Evolutionary conservation across 2,113 vertebrate genomes (phyloP), one percentile per base, ranked within the genome.

Genomic region (Rhinogobius similis): DNA sequence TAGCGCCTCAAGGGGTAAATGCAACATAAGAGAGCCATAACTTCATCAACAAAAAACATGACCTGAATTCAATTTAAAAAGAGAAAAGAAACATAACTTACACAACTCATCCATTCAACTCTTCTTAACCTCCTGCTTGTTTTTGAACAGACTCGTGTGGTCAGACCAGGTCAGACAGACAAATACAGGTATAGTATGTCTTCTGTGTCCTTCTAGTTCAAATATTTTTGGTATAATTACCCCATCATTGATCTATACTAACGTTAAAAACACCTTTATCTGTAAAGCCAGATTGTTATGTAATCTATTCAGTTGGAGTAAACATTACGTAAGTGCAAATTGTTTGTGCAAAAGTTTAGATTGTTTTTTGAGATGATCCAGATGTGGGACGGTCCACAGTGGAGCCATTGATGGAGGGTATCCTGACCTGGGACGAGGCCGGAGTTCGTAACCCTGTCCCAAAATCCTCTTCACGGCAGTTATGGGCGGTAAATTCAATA

Each of bases 301-400:
- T 77, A 84, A 84, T 79, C 55, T 21, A 65, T 81, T 62, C 26
- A 38, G 32, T 1, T 36, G 44, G 59, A 43, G 63, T 74, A 82
- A 83, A 82, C 79, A 78, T 89, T 88, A 76, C 73, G 76, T 80
- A 87, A 86, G 9, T 13, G 70, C 69, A 48, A 75, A 20, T 4
- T 53, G 67, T n/a, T n/a, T n/a, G 71, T 76, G 74, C n/a, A n/a
- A n/a, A n/a, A n/a, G 59, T 81, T 75, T 61, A 38, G 59, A 55
- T 59, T 24, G 62, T 82, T 50, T 38, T 36, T 61, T 85, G 82
- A 88, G 75, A 82, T 72, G 69, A 85, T 86, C 68, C 85, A 90
- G 85, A 87, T 85, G 76, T 21, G 13, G 26, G 61, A 83, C 68
- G 4, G n/a, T 52, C 50, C 50, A 52, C 50, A 82, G 66, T 72